Conservation (phyloP, 2,113 vertebrate species). For the Isurus oxyrinchus region DNA sequence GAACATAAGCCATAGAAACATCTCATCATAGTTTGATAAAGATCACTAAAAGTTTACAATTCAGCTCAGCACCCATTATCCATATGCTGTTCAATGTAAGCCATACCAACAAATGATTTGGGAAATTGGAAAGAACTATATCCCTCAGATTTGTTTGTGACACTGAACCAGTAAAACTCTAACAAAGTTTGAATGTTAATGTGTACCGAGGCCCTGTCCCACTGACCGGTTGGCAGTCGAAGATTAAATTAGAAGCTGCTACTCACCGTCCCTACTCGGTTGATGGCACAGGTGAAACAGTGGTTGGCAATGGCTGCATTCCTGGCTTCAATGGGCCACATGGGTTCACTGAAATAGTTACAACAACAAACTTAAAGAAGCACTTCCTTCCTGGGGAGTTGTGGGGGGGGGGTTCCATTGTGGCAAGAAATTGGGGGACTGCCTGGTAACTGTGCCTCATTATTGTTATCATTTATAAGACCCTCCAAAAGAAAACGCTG, state of each 20-base stretch:
- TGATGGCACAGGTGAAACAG: conserved; percentile 91
- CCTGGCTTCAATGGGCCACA: conserved; percentile 89
- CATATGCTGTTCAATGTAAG: background rate
- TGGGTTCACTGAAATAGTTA: conserved; percentile 68
- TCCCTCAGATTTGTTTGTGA: background rate
- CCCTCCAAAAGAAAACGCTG: background rate
- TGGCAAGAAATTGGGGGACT: background rate
- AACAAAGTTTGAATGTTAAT: background rate
- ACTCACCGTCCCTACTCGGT: conserved; percentile 83
- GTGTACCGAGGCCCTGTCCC: background rate
- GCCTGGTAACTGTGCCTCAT: background rate
- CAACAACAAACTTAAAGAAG: conserved; percentile 7
- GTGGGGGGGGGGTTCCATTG: background rate
- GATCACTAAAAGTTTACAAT: background rate
- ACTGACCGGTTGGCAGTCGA: background rate
- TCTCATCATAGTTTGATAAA: background rate
- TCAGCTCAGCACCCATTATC: background rate
- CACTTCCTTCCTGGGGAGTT: background rate
- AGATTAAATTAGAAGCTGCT: background rate
- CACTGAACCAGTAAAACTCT: background rate
- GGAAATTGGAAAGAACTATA: background rate
- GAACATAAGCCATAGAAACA: background rate
- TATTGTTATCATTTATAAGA: background rate
- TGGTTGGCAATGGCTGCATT: conserved; percentile 93
- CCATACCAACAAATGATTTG: background rate